Evolutionary conservation across 2,113 vertebrate species (phyloP).

Genomic region (Scomber japonicus): DNA sequence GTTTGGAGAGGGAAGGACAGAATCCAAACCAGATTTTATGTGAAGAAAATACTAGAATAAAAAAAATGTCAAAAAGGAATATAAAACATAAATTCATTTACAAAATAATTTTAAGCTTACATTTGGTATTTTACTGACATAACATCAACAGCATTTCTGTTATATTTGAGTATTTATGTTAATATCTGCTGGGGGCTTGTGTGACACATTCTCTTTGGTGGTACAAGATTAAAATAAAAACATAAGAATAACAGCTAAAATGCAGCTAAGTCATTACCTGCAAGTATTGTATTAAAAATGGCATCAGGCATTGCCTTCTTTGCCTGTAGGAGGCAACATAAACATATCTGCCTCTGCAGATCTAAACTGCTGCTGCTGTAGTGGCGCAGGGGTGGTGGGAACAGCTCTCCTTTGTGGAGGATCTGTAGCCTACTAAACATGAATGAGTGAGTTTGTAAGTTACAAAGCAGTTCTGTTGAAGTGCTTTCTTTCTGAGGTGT

Average conservation of each 20-base stretch:
- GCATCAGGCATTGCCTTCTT: neutral
- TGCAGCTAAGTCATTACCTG: neutral
- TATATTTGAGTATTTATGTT: neutral
- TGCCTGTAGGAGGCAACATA: neutral
- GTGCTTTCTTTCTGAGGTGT: too few relatives aligned
- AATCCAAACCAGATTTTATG: conserved; percentile 30
- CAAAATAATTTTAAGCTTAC: neutral
- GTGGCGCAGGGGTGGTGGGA: too few relatives aligned
- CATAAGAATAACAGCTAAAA: too few relatives aligned
- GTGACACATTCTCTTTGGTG: too few relatives aligned
- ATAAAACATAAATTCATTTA: neutral
- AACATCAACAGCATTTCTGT: neutral
- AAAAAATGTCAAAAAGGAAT: neutral
- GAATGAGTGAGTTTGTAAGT: too few relatives aligned
- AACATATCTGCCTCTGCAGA: too few relatives aligned
- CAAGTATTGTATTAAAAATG: neutral
- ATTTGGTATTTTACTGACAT: neutral
- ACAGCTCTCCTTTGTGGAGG: too few relatives aligned
- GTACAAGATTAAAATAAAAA: too few relatives aligned
- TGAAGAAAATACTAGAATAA: neutral
- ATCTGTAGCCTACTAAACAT: too few relatives aligned
- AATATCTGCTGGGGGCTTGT: neutral
- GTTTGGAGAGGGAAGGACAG: conserved; percentile 22
- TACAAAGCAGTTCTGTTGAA: too few relatives aligned
- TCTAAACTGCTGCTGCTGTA: neutral